Evolutionary conservation across 2,888 invertebrate species (phyloP), one percentile per base, ranked within the genome.

Genomic region (Yponomeuta malinellus): DNA sequence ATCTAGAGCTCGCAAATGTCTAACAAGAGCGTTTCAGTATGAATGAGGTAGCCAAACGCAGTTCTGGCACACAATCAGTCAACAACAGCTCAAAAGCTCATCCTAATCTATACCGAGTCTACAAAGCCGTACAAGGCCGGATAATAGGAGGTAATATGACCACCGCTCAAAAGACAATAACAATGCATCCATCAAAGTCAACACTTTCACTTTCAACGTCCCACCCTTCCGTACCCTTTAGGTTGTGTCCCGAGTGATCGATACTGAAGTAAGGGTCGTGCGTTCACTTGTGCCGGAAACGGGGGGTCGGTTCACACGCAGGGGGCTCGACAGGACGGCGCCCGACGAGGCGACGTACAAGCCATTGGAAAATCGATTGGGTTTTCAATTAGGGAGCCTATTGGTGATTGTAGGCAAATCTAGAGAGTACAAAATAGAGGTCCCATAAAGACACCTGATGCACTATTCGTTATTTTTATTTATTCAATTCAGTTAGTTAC

Each of bases 231-330:
- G 65, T 33, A 65, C 12, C 65, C 2, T 10, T 33, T 65, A 12
- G 65, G n/a, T 65, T 33, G 70, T 71, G 73, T 72, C 72, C 72
- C 72, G 71, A 73, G 73, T 72, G 73, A 73, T 73, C 73, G 73
- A 73, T 73, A 73, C 63, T 59, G 52, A 2, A 59, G 15, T 15
- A 59, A 59, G 52, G 52, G 52, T 59, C 52, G 52, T 59, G 52
- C 12, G 52, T 59, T 12, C 15, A 59, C 15, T 59, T 15, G 52
- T 59, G 52, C 15, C 52, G 52, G 52, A 59, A 59, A 59, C 52
- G 15, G 15, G 52, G 52, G 52, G 52, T 15, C 15, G 15, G 52
- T 59, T 59, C 52, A 59, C 52, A 59, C 52, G 52, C 52, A 59
- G 52, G 52, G 43, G 52, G 52, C 52, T 59, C 15, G 52, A 59